phyloP scores from a whole-genome alignment of 2,888 invertebrate species.

The Tolmerus cingulatus region DNA sequence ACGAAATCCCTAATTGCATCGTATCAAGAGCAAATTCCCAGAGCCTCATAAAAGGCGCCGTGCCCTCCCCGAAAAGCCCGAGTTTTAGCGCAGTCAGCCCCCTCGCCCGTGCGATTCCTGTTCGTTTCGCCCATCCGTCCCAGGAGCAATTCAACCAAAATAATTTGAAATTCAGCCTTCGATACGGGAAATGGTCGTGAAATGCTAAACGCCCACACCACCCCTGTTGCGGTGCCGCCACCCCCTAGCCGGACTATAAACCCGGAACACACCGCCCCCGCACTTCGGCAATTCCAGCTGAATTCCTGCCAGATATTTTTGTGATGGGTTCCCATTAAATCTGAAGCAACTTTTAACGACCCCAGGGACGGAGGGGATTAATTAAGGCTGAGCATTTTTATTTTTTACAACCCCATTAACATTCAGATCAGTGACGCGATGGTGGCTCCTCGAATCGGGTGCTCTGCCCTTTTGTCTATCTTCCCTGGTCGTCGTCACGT shows the following conservation, averaged over 20 bases:
- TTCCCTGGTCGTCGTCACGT: neutral
- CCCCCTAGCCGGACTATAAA: neutral
- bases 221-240: neutral
- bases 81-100: neutral
- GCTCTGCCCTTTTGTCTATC: neutral
- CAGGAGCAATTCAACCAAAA: neutral
- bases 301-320: constrained; percentile 12
- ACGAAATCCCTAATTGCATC: neutral
- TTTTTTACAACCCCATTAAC: constrained; percentile 25
- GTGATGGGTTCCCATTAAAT: constrained; percentile 25
- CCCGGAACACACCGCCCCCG: neutral
- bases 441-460: neutral
- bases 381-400: constrained; percentile 16
- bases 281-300: neutral
- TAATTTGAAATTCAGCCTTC: neutral
- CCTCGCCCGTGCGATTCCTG: neutral
- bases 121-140: neutral
- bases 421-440: neutral
- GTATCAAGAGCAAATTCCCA: neutral
- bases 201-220: neutral
- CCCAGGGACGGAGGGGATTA: constrained; percentile 12
- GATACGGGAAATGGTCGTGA: neutral
- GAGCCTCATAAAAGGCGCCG: neutral
- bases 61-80: neutral
- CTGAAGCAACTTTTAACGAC: constrained; percentile 27